Conservation (phyloP, 1,140 invertebrate species). For the Hyposmocoma kahamanoa region DNA sequence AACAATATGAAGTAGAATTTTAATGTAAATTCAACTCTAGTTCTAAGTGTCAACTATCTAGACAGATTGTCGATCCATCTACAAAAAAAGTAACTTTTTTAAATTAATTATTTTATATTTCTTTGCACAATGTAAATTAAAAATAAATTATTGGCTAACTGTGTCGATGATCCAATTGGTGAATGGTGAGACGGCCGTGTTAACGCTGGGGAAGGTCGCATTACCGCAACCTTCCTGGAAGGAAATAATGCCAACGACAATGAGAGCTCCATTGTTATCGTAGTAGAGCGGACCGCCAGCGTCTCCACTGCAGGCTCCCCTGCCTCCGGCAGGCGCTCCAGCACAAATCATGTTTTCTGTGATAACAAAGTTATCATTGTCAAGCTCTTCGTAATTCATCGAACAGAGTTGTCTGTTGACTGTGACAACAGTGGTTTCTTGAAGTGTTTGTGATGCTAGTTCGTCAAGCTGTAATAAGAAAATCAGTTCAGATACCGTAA, state of each 20-base stretch:
- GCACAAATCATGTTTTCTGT: conserved; percentile 45
- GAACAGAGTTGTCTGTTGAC: conserved; percentile 28
- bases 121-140: no score
- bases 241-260: conserved; percentile 72
- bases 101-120: no score
- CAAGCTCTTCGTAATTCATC: conserved; percentile 16
- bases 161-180: conserved; percentile 55
- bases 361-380: conserved; percentile 8
- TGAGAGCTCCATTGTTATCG: no score
- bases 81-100: no score
- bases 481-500: no score
- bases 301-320: conserved; percentile 80
- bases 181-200: conserved; percentile 66
- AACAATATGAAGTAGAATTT: no score
- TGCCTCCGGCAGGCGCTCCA: conserved; percentile 29
- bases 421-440: conserved; percentile 24
- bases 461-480: conserved; percentile 47
- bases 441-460: conserved; percentile 51
- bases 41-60: no score
- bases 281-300: conserved; percentile 77
- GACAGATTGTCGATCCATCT: no score
- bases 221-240: conserved; percentile 74
- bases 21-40: no score
- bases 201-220: conserved; percentile 73
- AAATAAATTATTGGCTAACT: no score